These are phyloP conservation scores for Vicugna pacos DNA, from an alignment of 2,113 vertebrate species.

Conservation along the genomic window DNA sequence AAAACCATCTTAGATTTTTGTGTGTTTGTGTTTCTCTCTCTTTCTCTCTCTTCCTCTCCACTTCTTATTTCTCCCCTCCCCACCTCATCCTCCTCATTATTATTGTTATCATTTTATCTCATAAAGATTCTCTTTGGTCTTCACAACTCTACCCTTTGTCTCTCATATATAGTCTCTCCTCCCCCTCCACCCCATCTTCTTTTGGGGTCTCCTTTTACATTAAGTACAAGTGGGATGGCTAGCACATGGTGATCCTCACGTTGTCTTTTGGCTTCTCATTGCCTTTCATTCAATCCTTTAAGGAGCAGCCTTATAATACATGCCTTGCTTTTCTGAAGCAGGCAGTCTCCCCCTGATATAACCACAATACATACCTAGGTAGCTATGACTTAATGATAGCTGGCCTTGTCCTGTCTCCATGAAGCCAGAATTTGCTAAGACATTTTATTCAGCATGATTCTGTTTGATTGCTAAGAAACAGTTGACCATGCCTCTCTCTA, in stretches of 20 bases:
- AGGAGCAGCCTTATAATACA: not conserved
- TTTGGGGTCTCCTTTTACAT: not conserved
- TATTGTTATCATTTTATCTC: not conserved
- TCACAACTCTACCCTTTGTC: not conserved
- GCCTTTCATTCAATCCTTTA: not conserved
- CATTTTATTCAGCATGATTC: slow-evolving; percentile 21
- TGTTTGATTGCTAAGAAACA: not conserved
- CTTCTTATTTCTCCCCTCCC: not conserved
- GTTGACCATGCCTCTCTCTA: not conserved
- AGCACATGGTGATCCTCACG: not conserved
- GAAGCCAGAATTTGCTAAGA: not conserved
- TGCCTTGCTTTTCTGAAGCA: not conserved
- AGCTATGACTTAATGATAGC: not conserved
- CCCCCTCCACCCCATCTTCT: not conserved
- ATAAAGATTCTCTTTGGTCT: not conserved
- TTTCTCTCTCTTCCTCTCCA: not conserved
- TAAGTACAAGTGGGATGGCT: not conserved
- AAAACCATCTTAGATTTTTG: not conserved
- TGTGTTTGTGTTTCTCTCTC: not conserved
- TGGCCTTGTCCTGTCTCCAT: not conserved
- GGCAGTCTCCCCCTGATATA: not conserved
- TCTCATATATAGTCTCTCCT: not conserved
- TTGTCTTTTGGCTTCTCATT: not conserved
- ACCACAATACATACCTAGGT: not conserved
- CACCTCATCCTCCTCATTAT: no score